These are phyloP conservation scores for Lacanobia wlatinum DNA, from an alignment of 2,888 invertebrate species.

Conservation along the genomic window DNA sequence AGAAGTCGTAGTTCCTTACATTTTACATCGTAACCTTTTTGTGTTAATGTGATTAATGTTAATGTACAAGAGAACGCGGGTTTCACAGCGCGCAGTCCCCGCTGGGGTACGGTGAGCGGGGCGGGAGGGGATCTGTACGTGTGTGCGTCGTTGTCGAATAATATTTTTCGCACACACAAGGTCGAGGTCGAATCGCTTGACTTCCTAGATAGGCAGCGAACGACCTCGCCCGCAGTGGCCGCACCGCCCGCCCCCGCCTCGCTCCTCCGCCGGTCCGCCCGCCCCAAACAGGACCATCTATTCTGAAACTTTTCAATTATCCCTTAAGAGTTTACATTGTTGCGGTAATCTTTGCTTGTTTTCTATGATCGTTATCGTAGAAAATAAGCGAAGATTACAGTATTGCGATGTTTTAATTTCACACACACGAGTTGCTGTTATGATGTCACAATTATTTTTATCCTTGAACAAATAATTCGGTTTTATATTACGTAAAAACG, in stretches of 20 bases:
- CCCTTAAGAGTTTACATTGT: neutral
- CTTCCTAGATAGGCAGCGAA: constrained; percentile 86
- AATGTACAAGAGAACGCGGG: constrained; percentile 42
- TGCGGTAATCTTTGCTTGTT: constrained; percentile 3
- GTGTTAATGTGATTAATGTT: constrained; percentile 30
- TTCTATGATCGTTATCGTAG: neutral
- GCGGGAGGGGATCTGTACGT: constrained; percentile 50
- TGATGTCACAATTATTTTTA: constrained; percentile 53
- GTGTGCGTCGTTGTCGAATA: constrained; percentile 81
- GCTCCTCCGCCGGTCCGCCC: constrained; percentile 56
- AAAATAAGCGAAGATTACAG: neutral
- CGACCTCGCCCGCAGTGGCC: constrained; percentile 71
- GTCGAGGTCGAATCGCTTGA: constrained; percentile 88
- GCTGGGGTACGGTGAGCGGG: constrained; percentile 63
- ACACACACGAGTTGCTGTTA: constrained; percentile 18
- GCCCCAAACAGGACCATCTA: constrained; percentile 35
- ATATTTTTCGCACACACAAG: constrained; percentile 88
- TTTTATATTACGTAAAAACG: constrained; percentile 54
- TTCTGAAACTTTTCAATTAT: constrained; percentile 15
- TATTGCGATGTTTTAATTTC: constrained; percentile 45
- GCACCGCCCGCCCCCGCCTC: constrained; percentile 51
- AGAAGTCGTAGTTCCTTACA: constrained; percentile 36
- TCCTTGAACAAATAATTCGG: constrained; percentile 56
- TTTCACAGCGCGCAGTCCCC: constrained; percentile 54
- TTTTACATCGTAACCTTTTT: constrained; percentile 36